These are phyloP conservation scores for Euzophera pinguis DNA, from an alignment of 2,888 invertebrate species.

Conservation along the genomic window DNA sequence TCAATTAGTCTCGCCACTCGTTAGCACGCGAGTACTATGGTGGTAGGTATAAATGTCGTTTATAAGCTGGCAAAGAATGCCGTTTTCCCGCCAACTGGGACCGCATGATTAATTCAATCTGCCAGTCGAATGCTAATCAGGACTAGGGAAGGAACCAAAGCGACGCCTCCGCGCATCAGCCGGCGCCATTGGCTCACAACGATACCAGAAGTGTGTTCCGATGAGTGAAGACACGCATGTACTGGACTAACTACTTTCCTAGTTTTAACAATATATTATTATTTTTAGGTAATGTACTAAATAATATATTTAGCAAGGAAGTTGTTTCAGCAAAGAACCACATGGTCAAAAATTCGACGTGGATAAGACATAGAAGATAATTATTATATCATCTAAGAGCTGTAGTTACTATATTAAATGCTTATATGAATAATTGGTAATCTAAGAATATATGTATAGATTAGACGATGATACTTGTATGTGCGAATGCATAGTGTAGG, in stretches of 20 bases:
- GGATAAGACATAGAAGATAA: no score
- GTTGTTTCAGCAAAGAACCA: no score
- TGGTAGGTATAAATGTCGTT: conserved; percentile 44
- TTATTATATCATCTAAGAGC: no score
- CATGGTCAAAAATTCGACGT: no score
- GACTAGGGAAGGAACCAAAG: conserved; percentile 16
- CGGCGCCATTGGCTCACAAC: conserved; percentile 5
- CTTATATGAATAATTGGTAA: no score
- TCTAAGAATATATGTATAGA: no score
- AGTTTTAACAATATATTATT: neutral
- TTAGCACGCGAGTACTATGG: conserved; percentile 28
- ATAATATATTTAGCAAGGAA: no score
- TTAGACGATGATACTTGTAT: no score
- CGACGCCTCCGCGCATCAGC: conserved; percentile 6
- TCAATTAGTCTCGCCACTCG: conserved; percentile 45
- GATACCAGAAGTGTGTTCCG: conserved; percentile 6
- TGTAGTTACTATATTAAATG: no score
- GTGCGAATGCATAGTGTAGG: no score
- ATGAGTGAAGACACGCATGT: neutral
- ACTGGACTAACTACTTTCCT: neutral
- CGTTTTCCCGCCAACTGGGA: conserved; percentile 51
- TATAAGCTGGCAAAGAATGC: conserved; percentile 50
- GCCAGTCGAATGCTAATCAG: conserved; percentile 54
- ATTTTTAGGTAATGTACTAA: no score
- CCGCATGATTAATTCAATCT: conserved; percentile 50